These are phyloP conservation scores for Scaptomyza polygonia DNA, from an alignment of 2,888 invertebrate species.

Conservation along the genomic window DNA sequence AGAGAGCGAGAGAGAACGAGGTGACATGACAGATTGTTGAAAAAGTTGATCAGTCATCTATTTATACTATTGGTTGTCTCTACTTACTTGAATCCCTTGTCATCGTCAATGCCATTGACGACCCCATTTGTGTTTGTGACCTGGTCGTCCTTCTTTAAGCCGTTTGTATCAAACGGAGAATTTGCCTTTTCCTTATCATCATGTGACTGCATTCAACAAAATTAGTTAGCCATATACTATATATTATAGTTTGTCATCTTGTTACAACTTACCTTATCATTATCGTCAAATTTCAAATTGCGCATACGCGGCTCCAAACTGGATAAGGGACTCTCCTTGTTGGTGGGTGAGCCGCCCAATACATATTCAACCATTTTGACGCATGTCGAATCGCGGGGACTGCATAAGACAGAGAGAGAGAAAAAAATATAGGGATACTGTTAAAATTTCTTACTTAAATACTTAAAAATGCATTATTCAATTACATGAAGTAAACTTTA, in stretches of 20 bases:
- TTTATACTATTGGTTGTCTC: conserved; percentile 3
- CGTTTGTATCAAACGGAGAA: conserved; percentile 85
- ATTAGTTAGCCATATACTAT: background rate
- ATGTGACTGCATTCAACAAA: conserved; percentile 74
- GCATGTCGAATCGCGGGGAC: conserved; percentile 94
- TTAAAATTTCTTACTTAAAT: too few species aligned
- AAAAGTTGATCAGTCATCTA: conserved; percentile 36
- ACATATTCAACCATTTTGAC: conserved; percentile 99
- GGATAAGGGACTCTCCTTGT: conserved; percentile 87
- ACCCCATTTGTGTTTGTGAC: conserved; percentile 86
- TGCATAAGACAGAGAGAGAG: conserved; percentile 75
- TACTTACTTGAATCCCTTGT: conserved; percentile 95
- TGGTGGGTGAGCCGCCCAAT: conserved; percentile 95
- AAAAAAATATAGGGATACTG: too few species aligned
- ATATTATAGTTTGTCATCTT: background rate
- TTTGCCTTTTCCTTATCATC: conserved; percentile 86
- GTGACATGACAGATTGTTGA: conserved; percentile 2
- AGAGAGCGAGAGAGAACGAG: background rate
- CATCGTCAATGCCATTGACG: conserved; percentile 92
- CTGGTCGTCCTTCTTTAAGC: conserved; percentile 85
- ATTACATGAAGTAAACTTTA: too few species aligned
- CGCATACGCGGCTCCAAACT: conserved; percentile 88
- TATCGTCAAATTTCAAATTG: conserved; percentile 87
- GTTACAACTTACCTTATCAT: conserved; percentile 83
- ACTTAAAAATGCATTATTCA: too few species aligned